Percentiles rank a stretch among this genome's conserved stretches.
These are phyloP conservation scores for Drosophila nannoptera DNA, from an alignment of 1,140 invertebrate species.

Conservation along the genomic window DNA sequence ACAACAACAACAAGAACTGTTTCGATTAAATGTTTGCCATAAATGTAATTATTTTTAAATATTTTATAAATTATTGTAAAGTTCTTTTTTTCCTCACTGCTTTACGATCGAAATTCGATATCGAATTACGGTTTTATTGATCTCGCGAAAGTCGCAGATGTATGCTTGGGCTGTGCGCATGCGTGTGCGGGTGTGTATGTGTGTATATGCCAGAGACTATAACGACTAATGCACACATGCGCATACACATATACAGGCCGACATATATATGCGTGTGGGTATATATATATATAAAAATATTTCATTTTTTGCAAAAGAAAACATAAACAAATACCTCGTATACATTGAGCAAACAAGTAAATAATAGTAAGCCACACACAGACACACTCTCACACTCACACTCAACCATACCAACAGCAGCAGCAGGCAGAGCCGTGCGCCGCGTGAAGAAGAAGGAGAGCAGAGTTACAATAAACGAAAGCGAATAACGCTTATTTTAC, in stretches of 20 bases:
- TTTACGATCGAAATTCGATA: too few species aligned
- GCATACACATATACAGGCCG: background rate
- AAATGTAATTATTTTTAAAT: slow-evolving; percentile 13
- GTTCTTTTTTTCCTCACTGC: too few species aligned
- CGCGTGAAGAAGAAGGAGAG: background rate
- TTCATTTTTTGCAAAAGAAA: slow-evolving; percentile 16
- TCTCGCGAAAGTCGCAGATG: too few species aligned
- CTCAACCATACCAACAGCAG: too few species aligned
- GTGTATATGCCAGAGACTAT: background rate
- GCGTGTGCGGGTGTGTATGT: slow-evolving; percentile 7
- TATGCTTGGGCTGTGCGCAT: too few species aligned
- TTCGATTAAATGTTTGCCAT: slow-evolving; percentile 45
- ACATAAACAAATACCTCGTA: slow-evolving; percentile 56
- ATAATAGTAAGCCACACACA: slow-evolving; percentile 32
- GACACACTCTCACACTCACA: too few species aligned
- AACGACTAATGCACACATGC: background rate
- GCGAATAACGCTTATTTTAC: slow-evolving; percentile 57
- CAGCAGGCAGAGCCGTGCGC: too few species aligned
- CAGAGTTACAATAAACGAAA: slow-evolving; percentile 24
- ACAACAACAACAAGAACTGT: slow-evolving; percentile 10
- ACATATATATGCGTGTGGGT: too few species aligned
- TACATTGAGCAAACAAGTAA: slow-evolving; percentile 49
- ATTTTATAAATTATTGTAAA: background rate
- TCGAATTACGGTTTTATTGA: background rate
- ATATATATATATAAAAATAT: background rate